phyloP scores from a whole-genome alignment of 2,113 vertebrate genomes.

The Morone saxatilis region DNA sequence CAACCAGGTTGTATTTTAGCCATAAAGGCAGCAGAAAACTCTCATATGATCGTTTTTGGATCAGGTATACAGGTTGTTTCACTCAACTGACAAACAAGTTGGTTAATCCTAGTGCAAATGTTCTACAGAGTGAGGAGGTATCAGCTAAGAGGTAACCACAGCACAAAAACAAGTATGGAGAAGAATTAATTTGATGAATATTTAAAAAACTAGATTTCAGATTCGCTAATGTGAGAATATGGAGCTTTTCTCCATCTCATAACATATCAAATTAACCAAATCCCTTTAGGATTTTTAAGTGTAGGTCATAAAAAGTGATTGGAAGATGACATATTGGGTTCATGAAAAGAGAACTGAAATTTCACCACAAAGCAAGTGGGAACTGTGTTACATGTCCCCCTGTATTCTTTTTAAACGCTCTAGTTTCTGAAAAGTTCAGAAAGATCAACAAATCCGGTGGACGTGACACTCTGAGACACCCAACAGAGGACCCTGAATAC shows the following conservation, averaged over 20 bases:
- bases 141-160: not conserved
- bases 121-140: not conserved
- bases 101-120: not conserved
- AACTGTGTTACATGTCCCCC: too few relatives aligned
- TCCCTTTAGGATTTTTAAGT: not conserved
- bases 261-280: not conserved
- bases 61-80: too few relatives aligned
- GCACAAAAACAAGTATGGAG: not conserved
- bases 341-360: not conserved
- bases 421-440: not conserved
- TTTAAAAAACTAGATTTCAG: not conserved
- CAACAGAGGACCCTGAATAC: not conserved
- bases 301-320: not conserved
- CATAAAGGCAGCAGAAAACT: too few relatives aligned
- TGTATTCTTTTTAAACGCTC: not conserved
- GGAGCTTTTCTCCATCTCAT: not conserved
- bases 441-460: not conserved
- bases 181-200: not conserved
- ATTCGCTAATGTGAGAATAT: not conserved
- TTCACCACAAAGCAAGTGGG: not conserved
- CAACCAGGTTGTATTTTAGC: too few relatives aligned
- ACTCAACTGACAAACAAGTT: too few relatives aligned
- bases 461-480: not conserved
- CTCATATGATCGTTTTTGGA: too few relatives aligned
- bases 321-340: slow-evolving; percentile 9